A percentile compares a stretch with the other conserved stretches of the same genome.
Evolutionary conservation across 1,140 invertebrate genomes (phyloP).

Genomic region (Monomorium pharaonis): DNA sequence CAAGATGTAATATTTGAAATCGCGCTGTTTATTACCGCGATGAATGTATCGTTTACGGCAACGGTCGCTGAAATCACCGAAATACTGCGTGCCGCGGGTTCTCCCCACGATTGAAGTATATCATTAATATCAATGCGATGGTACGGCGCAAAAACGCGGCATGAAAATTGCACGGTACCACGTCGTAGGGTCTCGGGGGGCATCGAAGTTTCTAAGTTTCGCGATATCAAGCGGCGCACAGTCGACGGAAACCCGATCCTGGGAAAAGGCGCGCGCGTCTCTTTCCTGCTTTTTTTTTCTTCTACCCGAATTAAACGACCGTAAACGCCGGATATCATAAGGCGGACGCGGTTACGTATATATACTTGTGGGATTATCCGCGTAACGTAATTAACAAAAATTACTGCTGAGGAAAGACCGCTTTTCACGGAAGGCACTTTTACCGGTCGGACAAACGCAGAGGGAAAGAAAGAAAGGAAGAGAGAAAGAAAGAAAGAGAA

Average conservation of each 20-base stretch:
- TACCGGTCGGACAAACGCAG: not conserved
- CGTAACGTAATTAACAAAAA: slow-evolving; percentile 60
- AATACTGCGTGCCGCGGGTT: not conserved
- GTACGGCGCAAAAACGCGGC: not conserved
- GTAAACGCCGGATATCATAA: slow-evolving; percentile 61
- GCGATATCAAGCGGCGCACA: not conserved
- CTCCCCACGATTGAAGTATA: not conserved
- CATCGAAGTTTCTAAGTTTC: not conserved
- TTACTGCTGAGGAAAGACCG: slow-evolving; percentile 32
- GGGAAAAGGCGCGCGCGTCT: slow-evolving; percentile 9
- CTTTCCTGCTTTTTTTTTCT: too few relatives aligned
- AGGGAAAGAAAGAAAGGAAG: not conserved
- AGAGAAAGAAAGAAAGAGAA: not conserved
- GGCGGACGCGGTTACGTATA: slow-evolving; percentile 35
- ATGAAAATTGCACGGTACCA: not conserved
- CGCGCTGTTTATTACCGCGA: not conserved
- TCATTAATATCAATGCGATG: not conserved
- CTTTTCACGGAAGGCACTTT: slow-evolving; percentile 58
- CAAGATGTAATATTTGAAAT: not conserved
- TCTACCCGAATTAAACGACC: slow-evolving; percentile 44
- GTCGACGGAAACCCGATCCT: not conserved
- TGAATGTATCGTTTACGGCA: not conserved
- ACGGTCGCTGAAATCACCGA: not conserved
- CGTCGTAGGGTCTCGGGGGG: too few relatives aligned
- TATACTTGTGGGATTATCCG: slow-evolving; percentile 36